Evolutionary conservation across 2,113 vertebrate species (phyloP), one percentile per base, ranked within the genome.

Genomic region (Meles meles): DNA sequence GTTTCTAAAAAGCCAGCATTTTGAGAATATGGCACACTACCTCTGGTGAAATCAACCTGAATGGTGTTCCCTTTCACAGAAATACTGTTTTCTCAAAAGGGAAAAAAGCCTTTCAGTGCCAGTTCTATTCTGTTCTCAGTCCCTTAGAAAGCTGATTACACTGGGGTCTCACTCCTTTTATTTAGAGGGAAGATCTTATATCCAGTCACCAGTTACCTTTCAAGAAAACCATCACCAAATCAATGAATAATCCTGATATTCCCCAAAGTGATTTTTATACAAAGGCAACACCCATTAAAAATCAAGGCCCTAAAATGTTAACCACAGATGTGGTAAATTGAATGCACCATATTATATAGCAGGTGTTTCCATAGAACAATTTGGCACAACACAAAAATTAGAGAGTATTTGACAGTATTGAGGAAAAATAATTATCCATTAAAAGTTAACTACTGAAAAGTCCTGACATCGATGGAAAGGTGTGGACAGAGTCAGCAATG

Each of bases 291-390:
- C 55, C 96, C 94, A 92, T 91, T 90, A 97, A 98, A 97, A 98
- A 98, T 97, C 87, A 98, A 98, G 98, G 96, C 77, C 95, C 57
- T 93, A 94, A 97, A 98, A 98, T 97, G 97, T 97, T 97, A 98
- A 90, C 88, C 96, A 97, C 97, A 97, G 82, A 92, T 44, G 94
- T 97, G 97, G 97, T 57, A 98, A 98, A 98, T 47, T 72, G 92
- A 98, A 97, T 82, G 89, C 96, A 98, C 94, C 94, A 92, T 72
- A 95, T 97, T 98, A 98, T 98, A 98, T 91, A 98, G 82, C 67
- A 96, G 90, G 44, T 94, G 93, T 77, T 96, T 80, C 49, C 27
- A 97, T 81, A 77, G 34, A 82, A 82, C 13, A 87, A 94, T 98
- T 97, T 98, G 98, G 98, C 98, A 98, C 98, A 98, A 98, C 95